A percentile compares a stretch with the other conserved stretches of the same genome.
Evolutionary conservation across 2,888 invertebrate genomes (phyloP).

Genomic region (Theodoxus fluviatilis): DNA sequence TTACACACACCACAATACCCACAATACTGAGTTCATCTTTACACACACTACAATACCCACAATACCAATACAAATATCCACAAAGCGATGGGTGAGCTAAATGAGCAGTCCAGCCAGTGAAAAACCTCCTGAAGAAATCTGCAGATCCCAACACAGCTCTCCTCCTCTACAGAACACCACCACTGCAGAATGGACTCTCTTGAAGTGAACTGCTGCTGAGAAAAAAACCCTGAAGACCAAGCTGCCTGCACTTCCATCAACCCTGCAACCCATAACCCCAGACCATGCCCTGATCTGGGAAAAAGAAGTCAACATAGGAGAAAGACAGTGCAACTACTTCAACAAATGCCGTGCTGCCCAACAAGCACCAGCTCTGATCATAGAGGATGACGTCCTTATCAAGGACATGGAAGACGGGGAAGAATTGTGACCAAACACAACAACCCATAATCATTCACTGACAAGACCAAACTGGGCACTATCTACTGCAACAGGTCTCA

Average conservation of each 20-base stretch:
- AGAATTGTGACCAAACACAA: too few species aligned
- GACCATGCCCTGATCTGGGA: constrained; percentile 25
- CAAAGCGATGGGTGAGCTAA: constrained; percentile 23
- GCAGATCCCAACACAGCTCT: constrained; percentile 23
- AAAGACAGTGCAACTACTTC: too few species aligned
- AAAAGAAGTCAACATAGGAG: too few species aligned
- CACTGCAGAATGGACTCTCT: constrained; percentile 19
- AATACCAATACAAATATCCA: not conserved
- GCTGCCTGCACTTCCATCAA: not conserved
- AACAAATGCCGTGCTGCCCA: too few species aligned
- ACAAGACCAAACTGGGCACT: too few species aligned
- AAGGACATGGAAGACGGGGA: too few species aligned
- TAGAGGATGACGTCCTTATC: too few species aligned
- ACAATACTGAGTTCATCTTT: constrained; percentile 13
- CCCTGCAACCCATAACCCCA: constrained; percentile 5
- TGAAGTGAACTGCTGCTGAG: constrained; percentile 22
- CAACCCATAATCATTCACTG: too few species aligned
- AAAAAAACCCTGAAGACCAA: constrained; percentile 19
- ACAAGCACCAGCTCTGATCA: too few species aligned
- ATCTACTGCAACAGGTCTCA: too few species aligned
- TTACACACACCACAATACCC: constrained; percentile 20
- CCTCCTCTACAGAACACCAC: constrained; percentile 21
- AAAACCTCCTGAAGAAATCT: constrained; percentile 20
- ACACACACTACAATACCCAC: constrained; percentile 19
- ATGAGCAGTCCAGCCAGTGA: constrained; percentile 19